phyloP scores from a whole-genome alignment of 1,140 invertebrate genomes.

The Ridgeia piscesae region DNA sequence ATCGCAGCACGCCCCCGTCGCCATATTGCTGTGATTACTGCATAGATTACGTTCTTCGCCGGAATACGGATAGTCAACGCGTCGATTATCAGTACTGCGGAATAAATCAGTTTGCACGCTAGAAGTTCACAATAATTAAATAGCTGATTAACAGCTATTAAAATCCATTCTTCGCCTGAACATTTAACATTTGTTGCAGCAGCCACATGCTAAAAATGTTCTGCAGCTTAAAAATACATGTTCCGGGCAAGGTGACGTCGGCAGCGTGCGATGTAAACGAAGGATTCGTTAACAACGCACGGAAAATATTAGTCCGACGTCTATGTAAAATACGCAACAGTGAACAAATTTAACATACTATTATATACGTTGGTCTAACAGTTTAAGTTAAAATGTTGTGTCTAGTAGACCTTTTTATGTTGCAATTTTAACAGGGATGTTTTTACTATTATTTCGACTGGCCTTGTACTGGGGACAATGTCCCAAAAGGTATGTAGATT shows the following conservation, averaged over 20 bases:
- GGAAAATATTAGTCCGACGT: not conserved
- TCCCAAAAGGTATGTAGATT: too few species aligned
- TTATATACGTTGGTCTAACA: not conserved
- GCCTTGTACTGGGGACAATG: not conserved
- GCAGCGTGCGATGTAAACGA: not conserved
- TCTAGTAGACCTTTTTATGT: not conserved
- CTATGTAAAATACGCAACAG: not conserved
- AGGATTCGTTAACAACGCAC: not conserved
- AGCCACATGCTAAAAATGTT: not conserved
- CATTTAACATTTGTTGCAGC: not conserved
- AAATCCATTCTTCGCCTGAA: not conserved
- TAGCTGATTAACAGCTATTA: not conserved
- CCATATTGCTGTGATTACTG: slow-evolving; percentile 5
- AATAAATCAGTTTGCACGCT: not conserved
- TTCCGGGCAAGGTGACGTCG: not conserved
- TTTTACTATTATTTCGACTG: not conserved
- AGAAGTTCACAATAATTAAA: not conserved
- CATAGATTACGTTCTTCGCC: not conserved
- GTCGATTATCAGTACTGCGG: not conserved
- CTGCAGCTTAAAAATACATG: not conserved
- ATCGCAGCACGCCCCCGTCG: not conserved
- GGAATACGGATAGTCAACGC: not conserved
- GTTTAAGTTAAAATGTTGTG: not conserved
- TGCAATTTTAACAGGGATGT: not conserved
- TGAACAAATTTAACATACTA: not conserved